These are phyloP conservation scores for Parasteatoda lunata DNA, from an alignment of 2,888 invertebrate species.

Conservation along the genomic window DNA sequence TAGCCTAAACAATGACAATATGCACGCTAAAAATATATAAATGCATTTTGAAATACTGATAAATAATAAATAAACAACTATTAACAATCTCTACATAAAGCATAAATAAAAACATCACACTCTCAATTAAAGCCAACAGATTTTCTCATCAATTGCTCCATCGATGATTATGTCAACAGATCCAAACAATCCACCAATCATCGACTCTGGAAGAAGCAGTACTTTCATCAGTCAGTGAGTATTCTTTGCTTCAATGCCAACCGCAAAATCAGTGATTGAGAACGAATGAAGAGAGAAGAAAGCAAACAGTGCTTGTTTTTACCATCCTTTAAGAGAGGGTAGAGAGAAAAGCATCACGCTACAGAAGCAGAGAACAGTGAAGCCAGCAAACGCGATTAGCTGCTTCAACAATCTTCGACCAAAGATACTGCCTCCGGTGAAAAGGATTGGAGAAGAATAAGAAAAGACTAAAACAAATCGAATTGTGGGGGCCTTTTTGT, in stretches of 20 bases:
- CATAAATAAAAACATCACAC: too few relatives aligned
- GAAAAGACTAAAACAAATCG: not conserved
- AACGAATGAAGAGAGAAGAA: not conserved
- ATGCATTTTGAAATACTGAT: too few relatives aligned
- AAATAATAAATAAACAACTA: too few relatives aligned
- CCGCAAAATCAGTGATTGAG: conserved; percentile 1
- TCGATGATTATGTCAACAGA: too few relatives aligned
- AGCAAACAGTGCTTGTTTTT: conserved; percentile 3
- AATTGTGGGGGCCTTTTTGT: not conserved
- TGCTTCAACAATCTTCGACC: not conserved
- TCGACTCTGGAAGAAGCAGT: too few relatives aligned
- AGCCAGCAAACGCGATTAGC: not conserved
- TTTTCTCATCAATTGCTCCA: too few relatives aligned
- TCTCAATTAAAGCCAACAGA: too few relatives aligned
- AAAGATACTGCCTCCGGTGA: not conserved
- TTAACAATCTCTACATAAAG: too few relatives aligned
- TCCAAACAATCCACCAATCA: too few relatives aligned
- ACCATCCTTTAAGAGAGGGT: not conserved
- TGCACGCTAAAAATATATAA: too few relatives aligned
- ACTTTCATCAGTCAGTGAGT: not conserved
- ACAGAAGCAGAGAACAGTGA: not conserved
- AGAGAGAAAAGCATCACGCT: not conserved
- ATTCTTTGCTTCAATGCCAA: not conserved
- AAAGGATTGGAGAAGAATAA: not conserved
- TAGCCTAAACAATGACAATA: too few relatives aligned